Base-by-base conservation (phyloP, 2,888 invertebrate genomes). In the Drosophila barbarae region DNA sequence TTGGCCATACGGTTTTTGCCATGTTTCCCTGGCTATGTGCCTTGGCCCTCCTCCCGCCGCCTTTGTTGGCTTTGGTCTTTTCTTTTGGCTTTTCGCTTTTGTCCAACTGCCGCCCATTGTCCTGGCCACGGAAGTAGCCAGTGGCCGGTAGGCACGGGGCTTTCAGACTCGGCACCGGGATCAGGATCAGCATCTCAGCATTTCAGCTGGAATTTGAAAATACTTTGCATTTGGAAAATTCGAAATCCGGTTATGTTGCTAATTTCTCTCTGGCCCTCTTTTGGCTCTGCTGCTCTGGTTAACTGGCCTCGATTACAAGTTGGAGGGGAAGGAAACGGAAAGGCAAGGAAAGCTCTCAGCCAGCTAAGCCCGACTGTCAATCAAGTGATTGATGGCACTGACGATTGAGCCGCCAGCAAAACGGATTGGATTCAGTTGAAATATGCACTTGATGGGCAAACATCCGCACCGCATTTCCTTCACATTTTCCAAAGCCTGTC, bases 301-400 rank as follows among this genome's bases (percentile, higher is more conserved):
- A 58, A 58, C 60, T 72, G 54, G 55, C 71, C 73, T 76, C 83
- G 82, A 76, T 84, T 84, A 82, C 79, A 71, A 65, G 67, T 52
- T 59, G 18, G 21, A 8, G 5, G 1, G 42, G 42, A 10, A 26
- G 7, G 50, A 39, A 55, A 47, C 65, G 47, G 44, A 54, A 58
- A 70, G 64, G 5, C 5, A 26, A 26, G 26, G 26, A 26, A 7
- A 26, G 26, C 42, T 49, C 68, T 51, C 38, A 59, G 64, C 68
- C 49, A 59, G 81, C 67, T 58, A 69, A 69, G 26, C 77, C 74
- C 69, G 60, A 72, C 77, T 83, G 80, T 84, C 80, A 81, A 47
- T 80, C 73, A 18, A 46, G 36, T 85, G 85, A 81, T 85, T 81
- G 80, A 81, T 81, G 74, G 73, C 66, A 69, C 81, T 74, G 84